These are phyloP conservation scores for Drosophila maculinotata DNA, from an alignment of 2,888 invertebrate genomes.

Conservation along the genomic window DNA sequence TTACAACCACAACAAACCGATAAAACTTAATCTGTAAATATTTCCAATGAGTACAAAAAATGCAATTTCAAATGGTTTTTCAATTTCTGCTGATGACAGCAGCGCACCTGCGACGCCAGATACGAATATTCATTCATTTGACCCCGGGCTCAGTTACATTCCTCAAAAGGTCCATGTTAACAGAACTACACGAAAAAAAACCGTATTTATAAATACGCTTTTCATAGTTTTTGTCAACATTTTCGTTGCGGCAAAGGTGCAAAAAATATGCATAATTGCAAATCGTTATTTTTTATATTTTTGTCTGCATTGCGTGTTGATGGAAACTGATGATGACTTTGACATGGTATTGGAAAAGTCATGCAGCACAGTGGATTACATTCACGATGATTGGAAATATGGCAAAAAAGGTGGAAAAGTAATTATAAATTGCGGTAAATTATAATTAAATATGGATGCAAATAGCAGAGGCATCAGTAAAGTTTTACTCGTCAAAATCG, in stretches of 20 bases:
- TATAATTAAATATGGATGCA: too few relatives aligned
- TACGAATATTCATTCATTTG: slow-evolving; percentile 20
- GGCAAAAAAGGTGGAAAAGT: not conserved
- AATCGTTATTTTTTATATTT: slow-evolving; percentile 3
- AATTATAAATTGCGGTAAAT: not conserved
- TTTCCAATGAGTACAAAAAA: slow-evolving; percentile 38
- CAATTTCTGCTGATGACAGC: slow-evolving; percentile 60
- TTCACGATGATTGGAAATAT: not conserved
- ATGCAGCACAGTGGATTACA: slow-evolving; percentile 1
- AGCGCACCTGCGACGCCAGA: slow-evolving; percentile 16
- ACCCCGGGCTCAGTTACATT: not conserved
- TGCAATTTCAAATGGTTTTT: slow-evolving; percentile 58
- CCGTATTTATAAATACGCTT: slow-evolving; percentile 8
- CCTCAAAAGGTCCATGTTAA: slow-evolving; percentile 9
- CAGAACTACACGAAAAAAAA: not conserved
- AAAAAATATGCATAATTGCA: slow-evolving; percentile 32
- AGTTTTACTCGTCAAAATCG: too few relatives aligned
- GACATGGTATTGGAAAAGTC: not conserved
- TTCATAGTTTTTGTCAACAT: slow-evolving; percentile 9
- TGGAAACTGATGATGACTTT: slow-evolving; percentile 22
- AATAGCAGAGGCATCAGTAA: too few relatives aligned
- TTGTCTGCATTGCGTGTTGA: not conserved
- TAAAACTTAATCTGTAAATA: slow-evolving; percentile 41
- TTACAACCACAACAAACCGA: slow-evolving; percentile 7
- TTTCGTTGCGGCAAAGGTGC: slow-evolving; percentile 1